These are phyloP conservation scores for Peromyscus nudipes DNA, from an alignment of 2,797 vertebrate species.

Conservation along the genomic window DNA sequence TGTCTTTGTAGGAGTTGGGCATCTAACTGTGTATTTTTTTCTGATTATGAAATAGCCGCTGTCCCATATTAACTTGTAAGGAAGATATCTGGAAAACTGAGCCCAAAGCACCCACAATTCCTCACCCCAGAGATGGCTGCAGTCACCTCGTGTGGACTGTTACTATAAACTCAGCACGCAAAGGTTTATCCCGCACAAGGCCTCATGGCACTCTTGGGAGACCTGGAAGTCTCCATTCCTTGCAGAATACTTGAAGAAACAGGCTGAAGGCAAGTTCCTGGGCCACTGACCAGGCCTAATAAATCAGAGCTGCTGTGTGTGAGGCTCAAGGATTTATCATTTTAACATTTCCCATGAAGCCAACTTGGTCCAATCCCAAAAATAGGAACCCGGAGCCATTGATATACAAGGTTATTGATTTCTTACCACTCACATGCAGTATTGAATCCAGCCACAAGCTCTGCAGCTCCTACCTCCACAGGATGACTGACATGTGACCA, in stretches of 20 bases:
- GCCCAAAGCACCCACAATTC: neutral
- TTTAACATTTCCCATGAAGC: constrained; percentile 48
- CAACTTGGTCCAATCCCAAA: neutral
- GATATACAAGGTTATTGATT: neutral
- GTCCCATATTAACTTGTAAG: neutral
- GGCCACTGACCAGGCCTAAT: neutral
- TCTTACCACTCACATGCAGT: neutral
- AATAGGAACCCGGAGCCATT: neutral
- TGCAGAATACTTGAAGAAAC: constrained; percentile 23
- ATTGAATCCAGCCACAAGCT: neutral
- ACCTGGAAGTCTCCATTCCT: neutral
- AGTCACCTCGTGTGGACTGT: neutral
- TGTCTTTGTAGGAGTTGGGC: neutral
- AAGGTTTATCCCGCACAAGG: accelerated
- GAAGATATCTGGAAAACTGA: constrained; percentile 29
- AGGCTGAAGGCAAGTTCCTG: constrained; percentile 14
- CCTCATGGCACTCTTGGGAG: neutral
- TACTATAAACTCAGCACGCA: neutral
- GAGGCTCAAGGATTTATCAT: constrained; percentile 4
- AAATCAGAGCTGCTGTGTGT: neutral
- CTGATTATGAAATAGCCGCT: neutral
- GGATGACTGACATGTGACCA: neutral
- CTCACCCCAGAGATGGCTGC: neutral
- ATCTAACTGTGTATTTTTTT: neutral
- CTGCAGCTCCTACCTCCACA: neutral